phyloP scores from a whole-genome alignment of 2,888 invertebrate genomes.

The Hypena proboscidalis region DNA sequence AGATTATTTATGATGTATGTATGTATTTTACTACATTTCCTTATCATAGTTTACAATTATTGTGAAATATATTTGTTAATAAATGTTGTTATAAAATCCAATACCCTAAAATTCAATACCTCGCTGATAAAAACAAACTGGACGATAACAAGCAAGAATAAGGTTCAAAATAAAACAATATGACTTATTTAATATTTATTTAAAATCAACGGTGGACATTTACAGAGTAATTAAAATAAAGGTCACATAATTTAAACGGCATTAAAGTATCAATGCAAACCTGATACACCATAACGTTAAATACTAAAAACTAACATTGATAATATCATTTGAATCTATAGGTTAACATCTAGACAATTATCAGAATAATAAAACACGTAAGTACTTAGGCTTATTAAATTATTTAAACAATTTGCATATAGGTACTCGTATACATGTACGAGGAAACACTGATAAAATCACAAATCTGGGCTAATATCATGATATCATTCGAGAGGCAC shows the following conservation, averaged over 20 bases:
- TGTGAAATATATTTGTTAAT: conserved; percentile 40
- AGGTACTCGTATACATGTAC: conserved; percentile 19
- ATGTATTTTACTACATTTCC: conserved; percentile 21
- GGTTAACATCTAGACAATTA: conserved; percentile 15
- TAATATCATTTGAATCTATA: conserved; percentile 38
- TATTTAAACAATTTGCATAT: conserved; percentile 14
- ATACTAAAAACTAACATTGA: conserved; percentile 31
- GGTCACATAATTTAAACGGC: conserved; percentile 19
- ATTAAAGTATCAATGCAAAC: conserved; percentile 22
- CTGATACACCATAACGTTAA: conserved; percentile 20
- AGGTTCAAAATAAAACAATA: conserved; percentile 28
- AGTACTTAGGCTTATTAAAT: not conserved
- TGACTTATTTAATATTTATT: conserved; percentile 33
- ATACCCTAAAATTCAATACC: conserved; percentile 26
- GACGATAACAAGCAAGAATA: conserved; percentile 5
- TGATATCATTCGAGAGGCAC: conserved; percentile 55
- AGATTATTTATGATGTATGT: conserved; percentile 22
- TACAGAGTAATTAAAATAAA: conserved; percentile 26
- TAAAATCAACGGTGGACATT: conserved; percentile 32
- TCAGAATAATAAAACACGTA: not conserved
- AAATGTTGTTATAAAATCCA: conserved; percentile 32
- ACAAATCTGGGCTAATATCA: conserved; percentile 52
- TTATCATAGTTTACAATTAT: conserved; percentile 36
- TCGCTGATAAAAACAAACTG: conserved; percentile 8
- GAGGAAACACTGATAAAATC: conserved; percentile 47